Evolutionary conservation across 2,888 invertebrate species (phyloP).

Genomic region (Automeris io): DNA sequence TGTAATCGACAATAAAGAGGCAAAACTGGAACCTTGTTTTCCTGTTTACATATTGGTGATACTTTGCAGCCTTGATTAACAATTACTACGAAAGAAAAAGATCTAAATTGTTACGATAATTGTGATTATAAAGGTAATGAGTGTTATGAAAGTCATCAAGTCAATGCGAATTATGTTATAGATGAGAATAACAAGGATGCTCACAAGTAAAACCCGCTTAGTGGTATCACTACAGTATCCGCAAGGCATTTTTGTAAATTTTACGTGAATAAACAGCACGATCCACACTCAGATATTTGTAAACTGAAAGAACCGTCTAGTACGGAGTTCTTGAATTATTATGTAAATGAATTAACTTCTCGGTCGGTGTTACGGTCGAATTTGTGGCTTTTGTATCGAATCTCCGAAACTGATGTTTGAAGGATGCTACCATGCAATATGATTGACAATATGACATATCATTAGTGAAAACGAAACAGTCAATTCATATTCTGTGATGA

Average conservation of each 20-base stretch:
- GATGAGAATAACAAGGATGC: conserved; percentile 20
- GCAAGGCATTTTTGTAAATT: conserved; percentile 51
- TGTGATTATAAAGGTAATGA: not conserved
- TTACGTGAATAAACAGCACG: conserved; percentile 1
- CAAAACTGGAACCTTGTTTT: too few relatives aligned
- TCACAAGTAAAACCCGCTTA: conserved; percentile 53
- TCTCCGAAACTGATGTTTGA: not conserved
- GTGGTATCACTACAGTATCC: conserved; percentile 60
- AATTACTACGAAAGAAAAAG: not conserved
- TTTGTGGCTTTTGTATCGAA: conserved; percentile 36
- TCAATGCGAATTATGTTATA: not conserved
- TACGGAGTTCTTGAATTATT: conserved; percentile 38
- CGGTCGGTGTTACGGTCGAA: conserved; percentile 38
- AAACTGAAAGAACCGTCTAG: conserved; percentile 32
- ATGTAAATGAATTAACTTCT: conserved; percentile 63
- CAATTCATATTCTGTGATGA: too few relatives aligned
- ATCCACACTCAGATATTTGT: conserved; percentile 7
- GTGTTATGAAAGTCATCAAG: not conserved
- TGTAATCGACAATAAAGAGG: too few relatives aligned
- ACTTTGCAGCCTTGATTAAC: too few relatives aligned
- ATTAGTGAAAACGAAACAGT: too few relatives aligned
- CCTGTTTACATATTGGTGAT: too few relatives aligned
- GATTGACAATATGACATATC: too few relatives aligned
- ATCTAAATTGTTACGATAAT: not conserved
- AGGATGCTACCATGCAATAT: not conserved